Conservation (phyloP, 2,797 vertebrate species). For the Spinus pinus region DNA sequence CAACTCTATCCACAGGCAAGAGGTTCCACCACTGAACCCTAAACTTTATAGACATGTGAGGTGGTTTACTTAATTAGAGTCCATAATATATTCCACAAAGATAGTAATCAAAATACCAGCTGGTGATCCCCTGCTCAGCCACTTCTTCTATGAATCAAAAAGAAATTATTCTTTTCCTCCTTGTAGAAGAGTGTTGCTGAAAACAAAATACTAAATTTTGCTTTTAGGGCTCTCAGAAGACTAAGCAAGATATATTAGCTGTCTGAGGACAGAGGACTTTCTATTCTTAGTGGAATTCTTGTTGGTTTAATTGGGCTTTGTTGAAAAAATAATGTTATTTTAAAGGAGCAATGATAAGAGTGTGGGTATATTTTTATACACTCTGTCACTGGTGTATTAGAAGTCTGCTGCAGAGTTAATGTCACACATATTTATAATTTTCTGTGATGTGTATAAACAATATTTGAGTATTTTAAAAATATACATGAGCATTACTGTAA, state of each 20-base stretch:
- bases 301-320: slow-evolving; percentile 48
- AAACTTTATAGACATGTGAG: not conserved
- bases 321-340: slow-evolving; percentile 44
- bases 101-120: not conserved
- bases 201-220: slow-evolving; percentile 59
- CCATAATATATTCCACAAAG: not conserved
- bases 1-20: not conserved
- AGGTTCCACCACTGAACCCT: not conserved
- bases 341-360: not conserved
- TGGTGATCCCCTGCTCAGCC: not conserved
- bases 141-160: slow-evolving; percentile 31
- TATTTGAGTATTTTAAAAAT: not conserved
- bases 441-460: not conserved
- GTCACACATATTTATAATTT: not conserved
- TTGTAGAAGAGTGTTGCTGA: not conserved
- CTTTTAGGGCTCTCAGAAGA: slow-evolving; percentile 43
- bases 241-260: slow-evolving; percentile 18
- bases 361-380: slow-evolving; percentile 5
- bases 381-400: not conserved
- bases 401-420: not conserved
- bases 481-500: not conserved
- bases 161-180: slow-evolving; percentile 9
- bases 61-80: not conserved
- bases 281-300: slow-evolving; percentile 44
- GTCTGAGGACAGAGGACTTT: slow-evolving; percentile 39